phyloP scores from a whole-genome alignment of 2,888 invertebrate species.

The Eretmocerus hayati region DNA sequence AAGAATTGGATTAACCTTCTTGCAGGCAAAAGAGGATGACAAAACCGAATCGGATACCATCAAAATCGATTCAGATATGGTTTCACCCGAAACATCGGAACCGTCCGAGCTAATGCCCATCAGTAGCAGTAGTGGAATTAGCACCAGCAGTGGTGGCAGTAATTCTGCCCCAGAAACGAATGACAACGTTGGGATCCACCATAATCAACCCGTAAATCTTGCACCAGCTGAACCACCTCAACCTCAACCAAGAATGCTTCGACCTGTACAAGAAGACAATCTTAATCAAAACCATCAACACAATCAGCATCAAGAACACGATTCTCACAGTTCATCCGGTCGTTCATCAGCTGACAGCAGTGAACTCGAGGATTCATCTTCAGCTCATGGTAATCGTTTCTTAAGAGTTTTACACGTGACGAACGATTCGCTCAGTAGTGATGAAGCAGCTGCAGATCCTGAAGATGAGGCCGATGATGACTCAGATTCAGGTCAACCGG shows the following conservation, averaged over 20 bases:
- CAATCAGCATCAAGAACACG: constrained; percentile 31
- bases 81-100: neutral
- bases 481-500: constrained; percentile 37
- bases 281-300: no score
- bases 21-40: constrained; percentile 8
- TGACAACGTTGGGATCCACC: no score
- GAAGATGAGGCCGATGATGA: no score
- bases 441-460: constrained; percentile 41
- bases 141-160: no score
- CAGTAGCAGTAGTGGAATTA: constrained; percentile 1
- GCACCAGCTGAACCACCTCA: constrained; percentile 1
- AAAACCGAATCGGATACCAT: constrained; percentile 4
- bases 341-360: constrained; percentile 44
- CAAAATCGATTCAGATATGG: neutral
- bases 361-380: constrained; percentile 40
- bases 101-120: constrained; percentile 2
- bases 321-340: constrained; percentile 43
- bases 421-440: constrained; percentile 41
- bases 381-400: constrained; percentile 36
- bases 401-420: constrained; percentile 46
- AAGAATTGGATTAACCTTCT: neutral
- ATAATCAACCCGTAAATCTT: no score
- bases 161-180: no score
- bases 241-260: constrained; percentile 32
- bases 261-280: no score